A percentile compares a stretch with the other conserved stretches of the same genome.
phyloP scores from a whole-genome alignment of 2,797 vertebrate species.

The Bradypodion pumilum region DNA sequence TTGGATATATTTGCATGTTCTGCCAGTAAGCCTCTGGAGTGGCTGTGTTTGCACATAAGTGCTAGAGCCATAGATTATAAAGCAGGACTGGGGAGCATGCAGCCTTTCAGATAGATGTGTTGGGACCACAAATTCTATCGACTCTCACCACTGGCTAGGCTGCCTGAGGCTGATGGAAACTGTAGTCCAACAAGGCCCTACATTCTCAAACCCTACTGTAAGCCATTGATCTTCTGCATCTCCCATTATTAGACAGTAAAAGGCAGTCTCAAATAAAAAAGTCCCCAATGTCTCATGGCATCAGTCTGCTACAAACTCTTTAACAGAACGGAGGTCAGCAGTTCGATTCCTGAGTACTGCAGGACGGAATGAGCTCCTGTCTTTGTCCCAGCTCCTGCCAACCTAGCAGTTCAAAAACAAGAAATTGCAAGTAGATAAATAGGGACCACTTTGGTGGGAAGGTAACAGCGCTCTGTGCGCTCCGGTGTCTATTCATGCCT shows the following conservation, averaged over 20 bases:
- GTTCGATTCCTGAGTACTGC: too few species aligned
- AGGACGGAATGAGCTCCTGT: too few species aligned
- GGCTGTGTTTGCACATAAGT: slow-evolving; percentile 58
- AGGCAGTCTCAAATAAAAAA: slow-evolving; percentile 6
- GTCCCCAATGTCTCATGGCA: neutral
- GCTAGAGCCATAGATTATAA: neutral
- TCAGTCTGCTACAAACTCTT: neutral
- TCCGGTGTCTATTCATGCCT: too few species aligned
- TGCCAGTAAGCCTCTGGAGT: slow-evolving; percentile 48
- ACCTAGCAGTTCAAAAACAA: too few species aligned
- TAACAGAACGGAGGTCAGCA: neutral
- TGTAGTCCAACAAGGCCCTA: neutral
- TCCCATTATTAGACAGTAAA: slow-evolving; percentile 9
- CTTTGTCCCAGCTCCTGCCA: too few species aligned
- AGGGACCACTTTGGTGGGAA: too few species aligned
- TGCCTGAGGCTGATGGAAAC: neutral
- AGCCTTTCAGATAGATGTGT: neutral
- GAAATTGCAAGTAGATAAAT: too few species aligned
- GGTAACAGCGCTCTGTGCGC: too few species aligned
- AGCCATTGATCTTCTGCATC: slow-evolving; percentile 59
- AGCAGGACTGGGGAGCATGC: neutral
- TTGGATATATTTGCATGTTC: slow-evolving; percentile 50
- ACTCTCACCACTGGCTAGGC: too few species aligned
- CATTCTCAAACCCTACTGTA: neutral
- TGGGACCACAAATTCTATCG: neutral